Evolutionary conservation across 2,797 vertebrate genomes (phyloP), one percentile per base, ranked within the genome.

Genomic region (Gambusia yucatana): DNA sequence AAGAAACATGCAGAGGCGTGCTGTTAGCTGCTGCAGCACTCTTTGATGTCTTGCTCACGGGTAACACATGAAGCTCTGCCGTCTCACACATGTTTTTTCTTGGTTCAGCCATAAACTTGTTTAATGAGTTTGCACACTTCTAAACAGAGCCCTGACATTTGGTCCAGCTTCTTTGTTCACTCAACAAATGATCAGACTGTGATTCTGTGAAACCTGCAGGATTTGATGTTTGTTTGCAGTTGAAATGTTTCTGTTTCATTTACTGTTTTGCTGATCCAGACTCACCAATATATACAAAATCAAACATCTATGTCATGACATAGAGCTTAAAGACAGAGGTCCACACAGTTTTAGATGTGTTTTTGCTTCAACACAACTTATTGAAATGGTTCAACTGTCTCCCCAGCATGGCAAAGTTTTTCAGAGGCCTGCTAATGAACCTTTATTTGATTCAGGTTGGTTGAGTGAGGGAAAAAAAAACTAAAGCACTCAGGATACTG

Each of bases 31-130:
- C 89, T 89, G 82, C 85, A 48, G 44, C 41, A 4, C 71, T 80
- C 91, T 95, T 94, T 95, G 88, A 95, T 93, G 92, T 91, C 50
- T 79, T 70, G n/a, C 86, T 91, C 84, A 44, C 82, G 89, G 89
- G 84, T 90, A 86, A 71, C 84, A 85, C 82, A 72, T 86, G 84
- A 90, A 91, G 76, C 77, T 52, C 59, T 28, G 61, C 85, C 80
- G 61, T 84, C 77, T 82, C 70, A 39, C 82, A 87, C 81, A 83
- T 78, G 72, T 87, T 86, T 81, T 88, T 86, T 90, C 77, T 79
- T 65, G 74, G 83, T 92, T 89, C 48, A 79, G 86, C 84, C 78
- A 67, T 94, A 91, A 92, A 82, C 59, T 69, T 22, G n/a, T 86
- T 93, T 90, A 84, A 93, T 90, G 90, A 88, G 83, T 78, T 87